These are phyloP conservation scores for Neosilurus hyrtlii DNA, from an alignment of 2,797 vertebrate genomes.

Conservation along the genomic window DNA sequence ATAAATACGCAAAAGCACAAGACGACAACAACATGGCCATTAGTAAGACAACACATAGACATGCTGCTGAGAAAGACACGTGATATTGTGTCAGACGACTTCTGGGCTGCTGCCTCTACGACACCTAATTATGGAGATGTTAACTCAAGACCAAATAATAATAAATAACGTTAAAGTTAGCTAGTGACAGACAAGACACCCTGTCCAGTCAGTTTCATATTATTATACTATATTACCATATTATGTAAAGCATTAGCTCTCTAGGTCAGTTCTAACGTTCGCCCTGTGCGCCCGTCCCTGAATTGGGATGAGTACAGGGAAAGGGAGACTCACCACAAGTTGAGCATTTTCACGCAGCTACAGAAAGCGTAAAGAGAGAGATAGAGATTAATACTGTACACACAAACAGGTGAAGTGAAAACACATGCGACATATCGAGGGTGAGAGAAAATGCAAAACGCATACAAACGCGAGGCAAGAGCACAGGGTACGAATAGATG, in stretches of 20 bases:
- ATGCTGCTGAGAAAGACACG: conserved; percentile 27
- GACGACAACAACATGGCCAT: conserved; percentile 19
- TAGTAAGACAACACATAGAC: conserved; percentile 22
- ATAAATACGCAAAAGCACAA: conserved; percentile 1
- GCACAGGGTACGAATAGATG: not conserved
- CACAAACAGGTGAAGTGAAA: conserved; percentile 74
- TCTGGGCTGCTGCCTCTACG: conserved; percentile 3
- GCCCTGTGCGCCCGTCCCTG: conserved; percentile 35
- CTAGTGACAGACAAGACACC: not conserved
- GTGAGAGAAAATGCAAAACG: not conserved
- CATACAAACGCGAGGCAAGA: not conserved
- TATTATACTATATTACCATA: not conserved
- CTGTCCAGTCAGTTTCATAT: conserved; percentile 20
- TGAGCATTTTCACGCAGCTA: conserved; percentile 99
- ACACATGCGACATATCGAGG: conserved; percentile 22
- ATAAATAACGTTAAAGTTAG: not conserved
- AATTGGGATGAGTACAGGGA: conserved; percentile 59
- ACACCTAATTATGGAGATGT: not conserved
- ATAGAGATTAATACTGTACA: conserved; percentile 86
- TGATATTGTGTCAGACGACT: conserved; percentile 1
- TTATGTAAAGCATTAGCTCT: not conserved
- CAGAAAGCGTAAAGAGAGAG: conserved; percentile 88
- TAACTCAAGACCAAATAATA: conserved; percentile 3
- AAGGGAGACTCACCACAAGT: conserved; percentile 99
- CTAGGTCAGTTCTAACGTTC: conserved; percentile 28